Conservation (phyloP, 2,888 invertebrate species). For the Drosophila lacicola region DNA sequence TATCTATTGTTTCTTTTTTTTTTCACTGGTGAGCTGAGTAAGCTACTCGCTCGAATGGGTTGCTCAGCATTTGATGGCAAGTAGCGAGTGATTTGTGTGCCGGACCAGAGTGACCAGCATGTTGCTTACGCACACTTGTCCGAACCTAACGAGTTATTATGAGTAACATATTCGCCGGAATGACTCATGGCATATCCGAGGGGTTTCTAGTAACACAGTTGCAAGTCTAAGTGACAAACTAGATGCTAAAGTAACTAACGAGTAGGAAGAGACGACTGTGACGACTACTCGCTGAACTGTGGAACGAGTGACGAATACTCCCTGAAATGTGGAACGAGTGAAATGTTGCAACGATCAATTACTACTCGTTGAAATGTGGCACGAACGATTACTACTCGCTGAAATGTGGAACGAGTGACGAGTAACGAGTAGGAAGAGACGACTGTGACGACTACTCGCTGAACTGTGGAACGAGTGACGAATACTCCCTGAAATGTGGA, state of each 20-base stretch:
- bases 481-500: no score
- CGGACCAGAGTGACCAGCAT: not conserved
- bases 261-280: not conserved
- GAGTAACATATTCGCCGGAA: not conserved
- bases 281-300: no score
- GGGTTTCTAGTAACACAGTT: not conserved
- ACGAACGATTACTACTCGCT: no score
- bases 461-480: no score
- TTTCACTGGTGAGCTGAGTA: not conserved
- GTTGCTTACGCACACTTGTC: conserved; percentile 13
- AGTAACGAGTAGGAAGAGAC: not conserved
- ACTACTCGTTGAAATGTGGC: no score
- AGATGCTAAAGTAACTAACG: not conserved
- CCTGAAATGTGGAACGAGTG: no score
- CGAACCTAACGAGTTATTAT: not conserved
- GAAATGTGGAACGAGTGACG: no score
- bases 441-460: no score
- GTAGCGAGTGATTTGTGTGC: not conserved
- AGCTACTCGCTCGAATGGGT: not conserved
- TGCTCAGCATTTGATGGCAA: not conserved
- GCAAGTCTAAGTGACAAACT: not conserved
- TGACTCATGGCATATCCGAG: not conserved
- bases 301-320: no score
- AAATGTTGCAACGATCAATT: no score
- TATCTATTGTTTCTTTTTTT: not conserved